Evolutionary conservation across 2,797 vertebrate genomes (phyloP).

Genomic region (Pitangus sulphuratus): DNA sequence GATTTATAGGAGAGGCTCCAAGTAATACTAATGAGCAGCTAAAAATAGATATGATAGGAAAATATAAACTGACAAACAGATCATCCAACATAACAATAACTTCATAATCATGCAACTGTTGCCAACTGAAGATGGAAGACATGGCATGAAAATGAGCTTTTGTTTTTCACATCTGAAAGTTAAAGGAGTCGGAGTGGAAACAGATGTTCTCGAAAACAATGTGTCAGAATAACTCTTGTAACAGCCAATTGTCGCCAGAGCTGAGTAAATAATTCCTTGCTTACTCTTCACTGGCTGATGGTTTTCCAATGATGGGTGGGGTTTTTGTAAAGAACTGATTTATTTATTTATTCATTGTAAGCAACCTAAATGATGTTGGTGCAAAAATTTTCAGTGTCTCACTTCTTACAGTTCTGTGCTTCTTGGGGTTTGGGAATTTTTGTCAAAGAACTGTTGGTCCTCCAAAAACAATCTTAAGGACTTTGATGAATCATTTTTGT

Average conservation of each 20-base stretch:
- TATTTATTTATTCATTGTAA: not conserved
- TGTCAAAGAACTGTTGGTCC: not conserved
- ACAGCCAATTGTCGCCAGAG: conserved; percentile 6
- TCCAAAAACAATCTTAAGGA: not conserved
- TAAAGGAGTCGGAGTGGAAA: conserved; percentile 45
- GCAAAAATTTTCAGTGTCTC: not conserved
- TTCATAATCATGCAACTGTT: conserved; percentile 32
- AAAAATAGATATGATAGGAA: conserved; percentile 62
- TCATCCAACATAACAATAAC: conserved; percentile 31
- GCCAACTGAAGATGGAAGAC: conserved; percentile 58
- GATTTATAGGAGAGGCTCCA: conserved; percentile 52
- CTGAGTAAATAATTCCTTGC: conserved; percentile 49
- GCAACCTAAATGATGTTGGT: not conserved
- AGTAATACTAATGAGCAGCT: conserved; percentile 49
- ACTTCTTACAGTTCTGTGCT: not conserved
- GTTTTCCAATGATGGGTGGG: not conserved
- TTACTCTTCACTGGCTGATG: not conserved
- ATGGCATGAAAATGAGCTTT: conserved; percentile 62
- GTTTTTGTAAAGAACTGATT: not conserved
- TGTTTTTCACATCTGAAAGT: conserved; percentile 62
- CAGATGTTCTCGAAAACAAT: conserved; percentile 60
- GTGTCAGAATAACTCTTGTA: conserved; percentile 48
- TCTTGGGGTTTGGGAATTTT: not conserved
- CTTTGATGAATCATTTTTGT: not conserved
- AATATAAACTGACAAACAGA: conserved; percentile 38